Base-by-base conservation (phyloP, 2,797 vertebrate species). In the Leuciscus waleckii region DNA sequence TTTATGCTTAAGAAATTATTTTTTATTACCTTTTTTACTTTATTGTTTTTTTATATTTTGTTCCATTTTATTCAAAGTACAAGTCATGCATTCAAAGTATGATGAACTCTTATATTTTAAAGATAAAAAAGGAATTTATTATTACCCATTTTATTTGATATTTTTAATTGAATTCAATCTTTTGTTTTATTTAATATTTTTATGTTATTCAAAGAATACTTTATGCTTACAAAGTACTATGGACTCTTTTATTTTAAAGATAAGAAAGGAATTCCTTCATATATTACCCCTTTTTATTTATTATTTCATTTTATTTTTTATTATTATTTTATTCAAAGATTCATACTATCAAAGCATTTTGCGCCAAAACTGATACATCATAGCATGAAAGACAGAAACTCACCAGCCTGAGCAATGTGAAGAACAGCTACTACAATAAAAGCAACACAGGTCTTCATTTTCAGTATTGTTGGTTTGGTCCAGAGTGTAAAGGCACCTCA, bases 361-460 rank as follows among this genome's bases (percentile, higher is more conserved):
- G 39, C 37, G 23, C 9, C 13, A 37, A 61, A 56, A 41, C 37
- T 29, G 37, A 26, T 19, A 7, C 5, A 78, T 43, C 9, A 23
- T 6, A 26, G 41, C 14, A 29, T 35, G 19, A 82, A 68, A 56
- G 32, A 32, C n/a, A 39, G 16, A 54, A 51, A 83, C 87, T 90
- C 86, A 95, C 95, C 91, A 61, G 94, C 90, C 46, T 89, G 90
- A 85, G 91, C 77, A 84, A 87, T 76, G 29, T 92, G 92, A 13
- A 94, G 86, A 75, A 91, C 54, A 65, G 80, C 69, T 90, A 90
- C 68, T 61, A 65, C 91, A 91, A 87, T 54, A 86, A 93, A 56
- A 74, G 90, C 10, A 14, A 81, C 35, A 16, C 86, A 90, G 76
- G 73, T 91, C 91, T 89, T 93, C 94, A 95, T 95, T 85, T 90